phyloP scores from a whole-genome alignment of 2,113 vertebrate species.

The rat (Rattus norvegicus) region GRCr8 NC_086027.1:96500001-96500500 shows the following conservation, averaged over 20 bases:
- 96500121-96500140: not conserved
- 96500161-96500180: not conserved
- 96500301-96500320: no score
- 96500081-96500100: not conserved
- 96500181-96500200: not conserved
- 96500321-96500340: no score
- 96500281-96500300: no score
- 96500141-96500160: not conserved
- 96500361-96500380: not conserved
- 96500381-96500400: fast-evolving
- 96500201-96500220: no score
- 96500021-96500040: not conserved
- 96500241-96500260: no score
- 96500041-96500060: not conserved
- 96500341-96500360: not conserved
- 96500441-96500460: not conserved
- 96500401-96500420: not conserved
- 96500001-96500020: not conserved
- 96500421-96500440: not conserved
- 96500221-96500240: not conserved
- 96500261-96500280: no score
- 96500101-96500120: not conserved
- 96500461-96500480: not conserved
- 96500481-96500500: not conserved
- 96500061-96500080: no score